Evolutionary conservation across 2,797 vertebrate genomes (phyloP).

Genomic region (Siniperca scherzeri): DNA sequence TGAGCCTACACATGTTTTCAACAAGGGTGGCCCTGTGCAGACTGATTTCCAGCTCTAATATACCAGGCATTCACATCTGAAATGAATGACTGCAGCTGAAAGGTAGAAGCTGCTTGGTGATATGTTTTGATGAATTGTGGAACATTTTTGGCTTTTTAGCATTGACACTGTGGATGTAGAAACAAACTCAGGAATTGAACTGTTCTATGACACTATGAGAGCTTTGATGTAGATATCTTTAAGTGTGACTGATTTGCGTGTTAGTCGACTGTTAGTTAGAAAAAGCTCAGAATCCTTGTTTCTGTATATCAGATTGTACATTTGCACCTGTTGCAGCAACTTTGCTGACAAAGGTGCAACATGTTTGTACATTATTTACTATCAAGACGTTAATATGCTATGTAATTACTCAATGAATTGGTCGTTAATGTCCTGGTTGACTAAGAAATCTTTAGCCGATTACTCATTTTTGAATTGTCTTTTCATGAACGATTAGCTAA

Average conservation of each 20-base stretch:
- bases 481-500: background rate
- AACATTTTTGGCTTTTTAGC: constrained; percentile 32
- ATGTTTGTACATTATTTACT: constrained; percentile 5
- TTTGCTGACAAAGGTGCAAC: background rate
- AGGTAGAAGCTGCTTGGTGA: constrained; percentile 48
- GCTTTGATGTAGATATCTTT: constrained; percentile 30
- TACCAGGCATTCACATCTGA: constrained; percentile 49
- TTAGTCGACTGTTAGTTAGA: background rate
- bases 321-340: constrained; percentile 43
- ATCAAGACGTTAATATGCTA: background rate
- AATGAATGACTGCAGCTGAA: constrained; percentile 60
- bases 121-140: constrained; percentile 51
- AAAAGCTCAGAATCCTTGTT: background rate
- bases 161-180: background rate
- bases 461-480: background rate
- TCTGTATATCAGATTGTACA: background rate
- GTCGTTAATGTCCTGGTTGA: background rate
- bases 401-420: background rate
- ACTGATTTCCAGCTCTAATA: constrained; percentile 55
- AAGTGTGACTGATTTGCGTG: constrained; percentile 11
- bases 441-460: background rate
- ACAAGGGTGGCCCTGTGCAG: constrained; percentile 71
- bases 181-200: constrained; percentile 27
- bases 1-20: constrained; percentile 76
- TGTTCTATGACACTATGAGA: background rate